Conservation (phyloP, 2,888 invertebrate genomes). For the Gymnosoma rotundatum region DNA sequence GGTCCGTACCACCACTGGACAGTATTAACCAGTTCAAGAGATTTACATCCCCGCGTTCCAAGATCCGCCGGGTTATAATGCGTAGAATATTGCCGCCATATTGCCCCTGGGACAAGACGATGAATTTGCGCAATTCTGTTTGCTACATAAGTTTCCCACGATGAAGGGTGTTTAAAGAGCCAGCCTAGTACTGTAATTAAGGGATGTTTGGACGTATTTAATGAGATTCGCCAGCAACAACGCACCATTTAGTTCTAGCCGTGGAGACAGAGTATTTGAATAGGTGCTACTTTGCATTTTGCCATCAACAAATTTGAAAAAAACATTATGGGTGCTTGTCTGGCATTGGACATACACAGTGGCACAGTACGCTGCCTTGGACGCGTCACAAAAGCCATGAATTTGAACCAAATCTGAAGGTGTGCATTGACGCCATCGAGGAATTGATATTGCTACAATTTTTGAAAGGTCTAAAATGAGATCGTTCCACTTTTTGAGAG, state of each 20-base stretch:
- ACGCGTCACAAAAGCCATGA: too few species aligned
- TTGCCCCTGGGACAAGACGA: background rate
- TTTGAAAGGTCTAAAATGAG: too few species aligned
- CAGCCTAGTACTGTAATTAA: background rate
- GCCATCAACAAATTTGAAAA: too few species aligned
- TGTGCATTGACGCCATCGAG: too few species aligned
- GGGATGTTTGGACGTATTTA: background rate
- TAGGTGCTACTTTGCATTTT: slow-evolving; percentile 28
- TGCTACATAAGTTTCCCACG: slow-evolving; percentile 20
- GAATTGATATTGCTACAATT: too few species aligned
- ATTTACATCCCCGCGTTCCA: slow-evolving; percentile 1
- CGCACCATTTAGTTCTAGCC: background rate
- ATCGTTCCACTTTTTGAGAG: too few species aligned
- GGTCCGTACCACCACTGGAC: slow-evolving; percentile 32
- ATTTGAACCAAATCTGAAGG: too few species aligned
- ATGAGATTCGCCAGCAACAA: background rate
- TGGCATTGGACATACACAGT: too few species aligned
- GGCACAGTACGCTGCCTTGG: too few species aligned
- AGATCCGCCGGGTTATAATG: slow-evolving; percentile 18
- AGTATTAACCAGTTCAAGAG: background rate
- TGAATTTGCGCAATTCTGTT: slow-evolving; percentile 9
- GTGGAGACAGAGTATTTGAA: slow-evolving; percentile 11
- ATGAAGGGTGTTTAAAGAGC: background rate
- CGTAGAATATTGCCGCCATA: slow-evolving; percentile 1
- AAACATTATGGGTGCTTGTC: too few species aligned